Percentiles rank a stretch among this genome's conserved stretches.
Evolutionary conservation across 1,140 invertebrate species (phyloP).

Genomic region (Ips nitidus): DNA sequence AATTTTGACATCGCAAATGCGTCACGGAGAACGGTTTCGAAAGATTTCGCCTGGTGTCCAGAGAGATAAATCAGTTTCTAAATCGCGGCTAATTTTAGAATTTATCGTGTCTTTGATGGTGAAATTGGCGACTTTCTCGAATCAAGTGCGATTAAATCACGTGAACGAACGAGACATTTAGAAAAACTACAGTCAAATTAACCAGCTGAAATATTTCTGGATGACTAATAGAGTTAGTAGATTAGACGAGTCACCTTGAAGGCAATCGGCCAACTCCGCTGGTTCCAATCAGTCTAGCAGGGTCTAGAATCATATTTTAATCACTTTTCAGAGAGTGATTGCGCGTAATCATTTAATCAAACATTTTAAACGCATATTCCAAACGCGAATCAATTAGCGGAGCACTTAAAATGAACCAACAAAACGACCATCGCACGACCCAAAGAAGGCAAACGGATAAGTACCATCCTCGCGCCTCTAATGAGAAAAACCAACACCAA

Average conservation of each 20-base stretch:
- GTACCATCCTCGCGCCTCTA: background rate
- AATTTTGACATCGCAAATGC: no score
- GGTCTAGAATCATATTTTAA: background rate
- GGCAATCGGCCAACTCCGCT: background rate
- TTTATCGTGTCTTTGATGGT: background rate
- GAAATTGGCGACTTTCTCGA: no score
- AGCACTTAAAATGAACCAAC: no score
- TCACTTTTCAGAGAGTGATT: background rate
- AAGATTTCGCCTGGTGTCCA: no score
- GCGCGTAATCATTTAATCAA: background rate
- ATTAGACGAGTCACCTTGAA: slow-evolving; percentile 1
- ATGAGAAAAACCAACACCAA: slow-evolving; percentile 7
- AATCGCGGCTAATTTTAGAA: background rate
- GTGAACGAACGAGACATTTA: background rate
- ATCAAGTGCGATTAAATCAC: background rate
- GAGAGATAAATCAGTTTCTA: background rate
- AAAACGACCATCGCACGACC: no score
- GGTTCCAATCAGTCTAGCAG: slow-evolving; percentile 11
- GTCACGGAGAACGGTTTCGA: no score
- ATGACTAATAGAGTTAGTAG: no score
- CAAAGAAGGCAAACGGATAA: background rate
- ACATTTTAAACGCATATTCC: background rate
- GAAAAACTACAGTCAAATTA: background rate
- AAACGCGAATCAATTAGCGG: background rate
- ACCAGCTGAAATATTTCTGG: no score